A percentile compares a stretch with the other conserved stretches of the same genome.
phyloP scores from a whole-genome alignment of 2,888 invertebrate genomes.

The Himalopsyche anomala region DNA sequence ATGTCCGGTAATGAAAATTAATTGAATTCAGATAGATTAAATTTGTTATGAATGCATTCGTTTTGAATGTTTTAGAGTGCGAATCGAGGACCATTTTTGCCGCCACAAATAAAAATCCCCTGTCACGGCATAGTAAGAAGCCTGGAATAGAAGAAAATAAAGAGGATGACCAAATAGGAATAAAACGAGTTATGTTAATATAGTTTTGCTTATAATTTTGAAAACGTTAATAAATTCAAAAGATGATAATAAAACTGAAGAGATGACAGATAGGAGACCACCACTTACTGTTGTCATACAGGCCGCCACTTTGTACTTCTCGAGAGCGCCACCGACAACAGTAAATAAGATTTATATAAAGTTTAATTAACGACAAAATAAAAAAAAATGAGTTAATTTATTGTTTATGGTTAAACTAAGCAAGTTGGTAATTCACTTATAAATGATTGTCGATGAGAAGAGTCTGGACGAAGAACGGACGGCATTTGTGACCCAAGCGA shows the following conservation, averaged over 20 bases:
- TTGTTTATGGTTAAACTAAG: conserved; percentile 28
- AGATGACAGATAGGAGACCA: conserved; percentile 65
- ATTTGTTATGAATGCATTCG: no score
- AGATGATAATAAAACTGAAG: conserved; percentile 60
- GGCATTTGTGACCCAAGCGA: conserved; percentile 30
- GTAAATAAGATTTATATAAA: conserved; percentile 63
- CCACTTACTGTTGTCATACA: conserved; percentile 73
- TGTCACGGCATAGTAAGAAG: conserved; percentile 43
- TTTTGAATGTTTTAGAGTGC: no score
- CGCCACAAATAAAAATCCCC: conserved; percentile 48
- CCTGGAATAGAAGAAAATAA: conserved; percentile 54
- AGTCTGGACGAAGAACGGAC: conserved; percentile 4
- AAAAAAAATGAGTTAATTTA: not conserved
- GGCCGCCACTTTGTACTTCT: conserved; percentile 71
- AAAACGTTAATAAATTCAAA: conserved; percentile 46
- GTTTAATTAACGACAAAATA: conserved; percentile 14
- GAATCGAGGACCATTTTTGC: not conserved
- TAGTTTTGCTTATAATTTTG: conserved; percentile 37
- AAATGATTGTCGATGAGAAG: conserved; percentile 5
- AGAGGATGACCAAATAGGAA: conserved; percentile 57
- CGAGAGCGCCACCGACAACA: conserved; percentile 69
- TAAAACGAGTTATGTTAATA: conserved; percentile 49
- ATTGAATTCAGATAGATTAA: no score
- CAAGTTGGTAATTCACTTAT: conserved; percentile 8
- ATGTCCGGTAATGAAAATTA: no score